Base-by-base conservation (phyloP, 1,140 invertebrate species). In the Drosophila subpulchrella region DNA sequence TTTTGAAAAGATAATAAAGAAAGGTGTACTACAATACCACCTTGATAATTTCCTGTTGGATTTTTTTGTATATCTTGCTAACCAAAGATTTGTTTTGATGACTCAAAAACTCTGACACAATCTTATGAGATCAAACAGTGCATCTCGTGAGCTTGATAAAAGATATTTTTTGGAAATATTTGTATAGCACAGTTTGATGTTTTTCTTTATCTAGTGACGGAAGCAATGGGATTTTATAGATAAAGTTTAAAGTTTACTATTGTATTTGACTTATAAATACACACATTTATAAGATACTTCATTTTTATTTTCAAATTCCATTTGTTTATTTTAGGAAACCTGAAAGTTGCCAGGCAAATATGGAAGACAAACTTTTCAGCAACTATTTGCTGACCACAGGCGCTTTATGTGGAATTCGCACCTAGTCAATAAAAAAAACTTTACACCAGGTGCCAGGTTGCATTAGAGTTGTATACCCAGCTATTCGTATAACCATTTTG, bases 381-480 rank as follows among this genome's bases (percentile, higher is more conserved):
- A 70, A 55, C 61, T 67, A 47, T 70, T 71, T 41, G 51, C 67
- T 12, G 30, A 57, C 63, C 63, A 70, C 50, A 57, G 27, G 10
- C 42, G 36, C 54, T 42, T 72, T 82, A 83, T 78, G 53, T 17
- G 78, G 83, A 85, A 85, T 78, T 85, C 74, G 68, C 83, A 85
- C 50, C 48, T 66, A 62, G 78, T 70, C 70, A 82, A 79, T 79
- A 79, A 56, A 46, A 56, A 46, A 58, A 58, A 42, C 55, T 46
- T 42, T 17, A 24, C 56, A 44, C 27, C 68, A 68, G 65, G 55
- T 84, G 71, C 44, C 76, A 54, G 58, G 44, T 63, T 77, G 74
- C 68, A 85, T 85, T 81, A 76, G 73, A 68, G 38, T 17, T 66
- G 30, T 50, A 38, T 66, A 41, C 50, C 57, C 36, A 63, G 41